Percentiles rank a stretch among this genome's conserved stretches.
Conservation (phyloP, 2,888 invertebrate species). For the Drosophila monieri region DNA sequence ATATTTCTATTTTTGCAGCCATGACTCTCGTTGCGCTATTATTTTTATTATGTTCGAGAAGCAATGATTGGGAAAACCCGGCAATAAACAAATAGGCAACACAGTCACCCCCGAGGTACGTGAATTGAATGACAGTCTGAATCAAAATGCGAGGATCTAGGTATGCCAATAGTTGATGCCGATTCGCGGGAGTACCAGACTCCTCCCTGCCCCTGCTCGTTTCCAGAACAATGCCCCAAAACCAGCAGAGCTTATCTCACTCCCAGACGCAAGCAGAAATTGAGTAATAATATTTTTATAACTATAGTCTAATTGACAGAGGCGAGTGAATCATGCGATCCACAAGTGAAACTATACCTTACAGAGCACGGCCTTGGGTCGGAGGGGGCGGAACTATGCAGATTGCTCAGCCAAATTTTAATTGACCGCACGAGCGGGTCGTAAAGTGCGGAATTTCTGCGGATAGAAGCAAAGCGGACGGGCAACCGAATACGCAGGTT, state of each 20-base stretch:
- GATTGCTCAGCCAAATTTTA: constrained; percentile 56
- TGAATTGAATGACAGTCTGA: constrained; percentile 25
- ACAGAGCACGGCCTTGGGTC: not conserved
- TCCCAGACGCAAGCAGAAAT: constrained; percentile 38
- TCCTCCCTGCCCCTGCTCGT: constrained; percentile 2
- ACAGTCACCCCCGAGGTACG: constrained; percentile 45
- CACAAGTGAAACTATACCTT: constrained; percentile 24
- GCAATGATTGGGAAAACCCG: constrained; percentile 15
- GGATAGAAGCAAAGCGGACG: constrained; percentile 21
- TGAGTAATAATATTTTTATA: constrained; percentile 76
- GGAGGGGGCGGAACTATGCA: constrained; percentile 34
- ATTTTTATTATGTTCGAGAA: constrained; percentile 25
- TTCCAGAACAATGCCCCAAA: not conserved
- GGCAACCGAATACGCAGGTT: constrained; percentile 10
- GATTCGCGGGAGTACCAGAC: not conserved
- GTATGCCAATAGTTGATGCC: not conserved
- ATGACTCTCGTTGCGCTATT: constrained; percentile 45
- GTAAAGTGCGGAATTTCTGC: constrained; percentile 67
- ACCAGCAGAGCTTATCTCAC: not conserved
- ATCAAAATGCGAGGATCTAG: not conserved
- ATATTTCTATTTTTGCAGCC: constrained; percentile 20
- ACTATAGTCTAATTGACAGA: constrained; percentile 65
- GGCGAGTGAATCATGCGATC: constrained; percentile 64
- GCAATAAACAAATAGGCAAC: not conserved
- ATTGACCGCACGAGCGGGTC: constrained; percentile 74